Evolutionary conservation across 2,113 vertebrate species (phyloP).

Genomic region (Ochotona curzoniae): DNA sequence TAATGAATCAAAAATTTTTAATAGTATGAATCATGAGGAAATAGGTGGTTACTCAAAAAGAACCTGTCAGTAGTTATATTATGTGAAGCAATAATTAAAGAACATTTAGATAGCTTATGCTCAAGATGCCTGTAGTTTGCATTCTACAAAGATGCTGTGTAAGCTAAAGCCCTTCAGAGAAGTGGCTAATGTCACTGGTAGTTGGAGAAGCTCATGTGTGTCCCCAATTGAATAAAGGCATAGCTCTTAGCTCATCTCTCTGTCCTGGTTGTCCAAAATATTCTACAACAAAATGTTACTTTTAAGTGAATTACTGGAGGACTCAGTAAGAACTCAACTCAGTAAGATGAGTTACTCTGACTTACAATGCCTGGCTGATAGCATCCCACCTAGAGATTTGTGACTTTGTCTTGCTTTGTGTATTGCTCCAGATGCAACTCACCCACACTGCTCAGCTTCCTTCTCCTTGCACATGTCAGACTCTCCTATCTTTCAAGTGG

Average conservation of each 20-base stretch:
- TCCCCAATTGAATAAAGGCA: not conserved
- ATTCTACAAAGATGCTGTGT: not conserved
- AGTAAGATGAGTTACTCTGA: not conserved
- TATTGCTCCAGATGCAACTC: not conserved
- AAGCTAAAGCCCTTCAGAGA: not conserved
- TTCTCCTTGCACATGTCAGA: not conserved
- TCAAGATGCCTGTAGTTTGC: not conserved
- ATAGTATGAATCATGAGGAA: not conserved
- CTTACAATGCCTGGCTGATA: fast-evolving
- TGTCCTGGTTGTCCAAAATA: not conserved
- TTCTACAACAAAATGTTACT: not conserved
- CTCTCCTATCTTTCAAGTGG: not conserved
- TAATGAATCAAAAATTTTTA: constrained; percentile 38
- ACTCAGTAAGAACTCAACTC: not conserved
- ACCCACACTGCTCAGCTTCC: fast-evolving
- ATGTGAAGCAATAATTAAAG: not conserved
- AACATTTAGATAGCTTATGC: not conserved
- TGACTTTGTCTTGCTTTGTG: not conserved
- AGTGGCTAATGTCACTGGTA: not conserved
- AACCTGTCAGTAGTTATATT: not conserved
- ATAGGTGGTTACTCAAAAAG: not conserved
- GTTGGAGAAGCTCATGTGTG: not conserved
- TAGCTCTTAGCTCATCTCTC: not conserved
- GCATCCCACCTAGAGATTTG: not conserved
- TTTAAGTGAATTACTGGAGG: not conserved